A percentile compares a stretch with the other conserved stretches of the same genome.
Conservation (phyloP, 2,888 invertebrate genomes). For the Acrobeloides nanus region DNA sequence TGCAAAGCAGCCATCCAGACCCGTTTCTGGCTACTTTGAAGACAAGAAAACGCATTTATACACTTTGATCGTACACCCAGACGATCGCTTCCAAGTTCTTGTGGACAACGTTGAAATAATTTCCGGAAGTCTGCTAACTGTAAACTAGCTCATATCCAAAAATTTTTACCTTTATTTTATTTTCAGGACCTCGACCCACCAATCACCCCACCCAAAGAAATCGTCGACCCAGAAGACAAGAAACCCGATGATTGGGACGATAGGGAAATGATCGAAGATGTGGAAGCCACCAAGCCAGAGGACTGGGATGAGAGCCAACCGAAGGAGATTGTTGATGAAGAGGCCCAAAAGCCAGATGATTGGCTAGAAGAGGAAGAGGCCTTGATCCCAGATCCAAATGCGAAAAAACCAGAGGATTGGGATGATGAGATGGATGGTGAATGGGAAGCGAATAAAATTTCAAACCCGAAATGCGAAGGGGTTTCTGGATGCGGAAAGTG, state of each 20-base stretch:
- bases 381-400: conserved; percentile 73
- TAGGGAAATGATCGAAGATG: conserved; percentile 79
- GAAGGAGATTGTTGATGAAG: conserved; percentile 66
- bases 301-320: conserved; percentile 82
- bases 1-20: conserved; percentile 72
- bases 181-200: conserved; percentile 62
- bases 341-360: conserved; percentile 42
- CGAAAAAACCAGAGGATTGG: conserved; percentile 86
- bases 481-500: conserved; percentile 85
- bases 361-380: conserved; percentile 76
- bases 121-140: conserved; percentile 40
- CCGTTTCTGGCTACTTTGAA: conserved; percentile 64
- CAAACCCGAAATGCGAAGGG: conserved; percentile 75
- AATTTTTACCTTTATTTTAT: conserved; percentile 13
- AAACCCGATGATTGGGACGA: conserved; percentile 94
- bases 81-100: conserved; percentile 72
- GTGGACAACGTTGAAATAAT: conserved; percentile 66
- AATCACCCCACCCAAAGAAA: conserved; percentile 86
- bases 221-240: conserved; percentile 76
- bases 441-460: conserved; percentile 89
- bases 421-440: conserved; percentile 96
- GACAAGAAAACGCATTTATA: conserved; percentile 87
- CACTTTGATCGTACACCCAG: conserved; percentile 70
- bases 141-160: conserved; percentile 13
- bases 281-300: conserved; percentile 68